Conservation (phyloP, 2,888 invertebrate species). For the Rhimphoctona megacephalus region DNA sequence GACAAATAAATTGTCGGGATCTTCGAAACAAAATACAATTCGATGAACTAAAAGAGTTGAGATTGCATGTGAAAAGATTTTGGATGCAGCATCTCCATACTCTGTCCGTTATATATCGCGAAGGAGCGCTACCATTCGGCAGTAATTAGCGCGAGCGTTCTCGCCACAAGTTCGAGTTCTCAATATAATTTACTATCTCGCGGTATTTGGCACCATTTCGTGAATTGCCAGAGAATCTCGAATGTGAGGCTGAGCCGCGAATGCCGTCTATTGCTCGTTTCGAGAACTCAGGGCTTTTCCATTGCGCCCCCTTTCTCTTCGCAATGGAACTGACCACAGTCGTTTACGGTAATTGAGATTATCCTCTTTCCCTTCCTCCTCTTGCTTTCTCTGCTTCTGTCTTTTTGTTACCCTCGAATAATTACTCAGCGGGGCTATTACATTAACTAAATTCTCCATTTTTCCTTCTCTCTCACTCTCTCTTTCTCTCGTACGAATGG, state of each 20-base stretch:
- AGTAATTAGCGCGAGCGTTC: slow-evolving; percentile 70
- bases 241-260: slow-evolving; percentile 22
- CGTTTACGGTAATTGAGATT: slow-evolving; percentile 65
- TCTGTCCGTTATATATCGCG: slow-evolving; percentile 37
- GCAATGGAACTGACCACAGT: slow-evolving; percentile 19
- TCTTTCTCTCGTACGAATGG: neutral
- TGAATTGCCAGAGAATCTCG: slow-evolving; percentile 72
- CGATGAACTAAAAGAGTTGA: neutral
- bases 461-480: neutral
- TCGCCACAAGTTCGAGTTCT: slow-evolving; percentile 39
- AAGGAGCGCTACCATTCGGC: slow-evolving; percentile 33
- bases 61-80: neutral
- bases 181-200: slow-evolving; percentile 77
- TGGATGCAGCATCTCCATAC: slow-evolving; percentile 38
- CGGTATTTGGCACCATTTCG: slow-evolving; percentile 72
- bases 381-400: neutral
- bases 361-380: slow-evolving; percentile 29
- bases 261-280: slow-evolving; percentile 48
- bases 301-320: slow-evolving; percentile 18
- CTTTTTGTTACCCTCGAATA: slow-evolving; percentile 34
- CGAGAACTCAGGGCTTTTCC: slow-evolving; percentile 10
- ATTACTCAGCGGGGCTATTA: slow-evolving; percentile 53
- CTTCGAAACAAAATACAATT: neutral
- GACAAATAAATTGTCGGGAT: neutral
- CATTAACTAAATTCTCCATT: slow-evolving; percentile 6